A percentile compares a stretch with the other conserved stretches of the same genome.
Conservation (phyloP, 2,888 invertebrate species). For the Oegoconia quadripuncta region DNA sequence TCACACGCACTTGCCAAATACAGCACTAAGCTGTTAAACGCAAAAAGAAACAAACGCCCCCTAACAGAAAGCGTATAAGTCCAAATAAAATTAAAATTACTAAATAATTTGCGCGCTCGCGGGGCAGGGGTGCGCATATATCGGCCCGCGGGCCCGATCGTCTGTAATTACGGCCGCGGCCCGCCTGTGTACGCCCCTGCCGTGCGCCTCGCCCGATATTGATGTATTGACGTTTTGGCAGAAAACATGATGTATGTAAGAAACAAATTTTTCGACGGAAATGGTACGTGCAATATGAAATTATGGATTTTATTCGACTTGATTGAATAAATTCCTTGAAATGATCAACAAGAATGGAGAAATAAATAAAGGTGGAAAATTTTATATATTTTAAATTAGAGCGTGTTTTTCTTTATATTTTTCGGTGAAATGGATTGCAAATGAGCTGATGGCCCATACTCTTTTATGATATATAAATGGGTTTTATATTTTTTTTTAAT, state of each 20-base stretch:
- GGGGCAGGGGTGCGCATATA: conserved; percentile 49
- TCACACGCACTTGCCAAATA: conserved; percentile 50
- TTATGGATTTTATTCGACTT: neutral
- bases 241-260: conserved; percentile 41
- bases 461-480: no score
- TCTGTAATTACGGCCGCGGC: conserved; percentile 65
- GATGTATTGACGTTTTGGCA: conserved; percentile 63
- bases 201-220: conserved; percentile 46
- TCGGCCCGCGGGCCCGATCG: conserved; percentile 54
- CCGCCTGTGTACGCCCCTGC: conserved; percentile 54
- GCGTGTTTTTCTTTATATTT: no score
- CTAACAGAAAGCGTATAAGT: conserved; percentile 50
- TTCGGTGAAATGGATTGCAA: no score
- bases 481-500: no score
- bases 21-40: conserved; percentile 33
- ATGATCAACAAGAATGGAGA: neutral
- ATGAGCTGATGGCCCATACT: no score
- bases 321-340: neutral
- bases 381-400: no score
- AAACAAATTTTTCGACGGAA: conserved; percentile 28
- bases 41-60: conserved; percentile 36
- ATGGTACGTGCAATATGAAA: conserved; percentile 3
- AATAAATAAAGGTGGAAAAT: no score
- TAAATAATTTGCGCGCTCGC: conserved; percentile 66
- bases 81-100: conserved; percentile 39